A percentile compares a stretch with the other conserved stretches of the same genome.
These are phyloP conservation scores for Pristionchus entomophagus DNA, from an alignment of 2,888 invertebrate genomes.

Conservation along the genomic window DNA sequence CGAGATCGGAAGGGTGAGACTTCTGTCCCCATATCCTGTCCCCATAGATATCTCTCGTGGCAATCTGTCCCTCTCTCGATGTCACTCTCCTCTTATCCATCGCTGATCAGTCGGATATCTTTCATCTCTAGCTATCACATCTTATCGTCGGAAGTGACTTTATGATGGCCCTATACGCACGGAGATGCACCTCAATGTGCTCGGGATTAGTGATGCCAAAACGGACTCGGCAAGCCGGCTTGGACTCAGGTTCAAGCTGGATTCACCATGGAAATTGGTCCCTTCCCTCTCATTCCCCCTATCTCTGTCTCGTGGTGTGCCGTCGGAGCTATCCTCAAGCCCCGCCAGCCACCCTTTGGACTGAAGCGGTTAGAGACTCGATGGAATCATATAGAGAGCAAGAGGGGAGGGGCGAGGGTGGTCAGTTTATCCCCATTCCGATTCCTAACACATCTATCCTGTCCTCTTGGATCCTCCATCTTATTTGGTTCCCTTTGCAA, in stretches of 20 bases:
- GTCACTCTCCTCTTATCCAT: no score
- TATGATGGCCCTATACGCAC: background rate
- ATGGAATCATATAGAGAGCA: no score
- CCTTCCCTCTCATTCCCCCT: background rate
- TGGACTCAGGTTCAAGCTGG: background rate
- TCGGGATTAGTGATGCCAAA: background rate
- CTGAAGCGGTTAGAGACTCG: background rate
- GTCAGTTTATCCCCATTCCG: no score
- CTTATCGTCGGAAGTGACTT: slow-evolving; percentile 21
- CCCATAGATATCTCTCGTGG: background rate
- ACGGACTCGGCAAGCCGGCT: background rate
- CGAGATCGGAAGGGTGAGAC: background rate
- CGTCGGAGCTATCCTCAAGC: background rate
- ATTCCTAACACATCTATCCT: no score
- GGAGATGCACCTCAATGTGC: background rate
- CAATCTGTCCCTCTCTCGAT: slow-evolving; percentile 18
- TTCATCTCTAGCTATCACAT: slow-evolving; percentile 17
- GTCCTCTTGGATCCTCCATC: no score
- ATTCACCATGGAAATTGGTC: background rate
- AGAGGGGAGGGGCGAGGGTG: no score
- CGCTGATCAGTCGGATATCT: background rate
- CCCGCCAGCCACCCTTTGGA: no score
- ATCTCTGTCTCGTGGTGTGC: no score
- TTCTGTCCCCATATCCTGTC: slow-evolving; percentile 6
- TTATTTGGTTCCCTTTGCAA: no score